These are phyloP conservation scores for Fundulus diaphanus DNA, from an alignment of 2,797 vertebrate genomes.

Conservation along the genomic window DNA sequence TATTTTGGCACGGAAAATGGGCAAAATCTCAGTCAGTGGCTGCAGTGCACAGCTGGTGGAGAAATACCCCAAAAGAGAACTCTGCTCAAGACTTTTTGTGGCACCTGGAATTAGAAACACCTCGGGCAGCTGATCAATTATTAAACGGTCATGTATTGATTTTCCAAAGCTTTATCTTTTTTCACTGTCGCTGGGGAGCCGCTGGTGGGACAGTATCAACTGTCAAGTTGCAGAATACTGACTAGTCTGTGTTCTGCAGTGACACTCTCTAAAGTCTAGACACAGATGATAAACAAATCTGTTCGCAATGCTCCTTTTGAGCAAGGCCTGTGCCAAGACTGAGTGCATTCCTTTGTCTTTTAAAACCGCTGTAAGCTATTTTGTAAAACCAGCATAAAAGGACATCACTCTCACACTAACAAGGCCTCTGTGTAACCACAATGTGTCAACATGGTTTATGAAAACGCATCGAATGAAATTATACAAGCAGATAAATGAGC, in stretches of 20 bases:
- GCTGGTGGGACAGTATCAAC: neutral
- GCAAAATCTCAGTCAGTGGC: neutral
- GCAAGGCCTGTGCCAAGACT: neutral
- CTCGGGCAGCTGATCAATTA: neutral
- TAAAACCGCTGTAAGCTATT: neutral
- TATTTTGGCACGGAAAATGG: neutral
- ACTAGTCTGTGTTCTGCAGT: constrained; percentile 3
- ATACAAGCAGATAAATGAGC: neutral
- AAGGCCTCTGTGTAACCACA: no score
- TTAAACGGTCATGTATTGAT: no score
- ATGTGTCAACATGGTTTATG: neutral
- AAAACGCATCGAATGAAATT: constrained; percentile 1
- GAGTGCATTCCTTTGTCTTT: neutral
- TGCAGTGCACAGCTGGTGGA: neutral
- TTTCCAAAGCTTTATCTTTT: neutral
- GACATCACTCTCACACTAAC: neutral
- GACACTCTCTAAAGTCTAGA: constrained; percentile 2
- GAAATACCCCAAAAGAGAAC: neutral
- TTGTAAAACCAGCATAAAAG: constrained; percentile 1
- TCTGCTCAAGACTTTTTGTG: neutral
- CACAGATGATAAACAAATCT: neutral
- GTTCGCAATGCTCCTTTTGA: neutral
- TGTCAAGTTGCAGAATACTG: neutral
- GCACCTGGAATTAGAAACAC: neutral
- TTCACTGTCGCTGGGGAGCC: neutral